Conservation (phyloP, 2,888 invertebrate species). For the Oxyteleia sp. region DNA sequence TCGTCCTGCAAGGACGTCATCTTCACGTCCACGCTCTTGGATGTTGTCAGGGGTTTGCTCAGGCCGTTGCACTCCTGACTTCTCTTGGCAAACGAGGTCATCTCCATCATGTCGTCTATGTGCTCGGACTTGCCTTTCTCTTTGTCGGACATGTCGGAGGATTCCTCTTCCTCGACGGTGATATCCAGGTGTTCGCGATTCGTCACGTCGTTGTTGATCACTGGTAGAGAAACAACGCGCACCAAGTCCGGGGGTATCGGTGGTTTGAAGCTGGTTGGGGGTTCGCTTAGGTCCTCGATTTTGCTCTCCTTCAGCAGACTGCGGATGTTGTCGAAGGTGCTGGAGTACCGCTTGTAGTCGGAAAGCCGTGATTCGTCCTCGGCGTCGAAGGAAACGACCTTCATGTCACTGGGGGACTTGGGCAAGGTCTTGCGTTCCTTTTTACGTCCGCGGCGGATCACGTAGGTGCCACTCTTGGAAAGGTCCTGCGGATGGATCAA, state of each 20-base stretch:
- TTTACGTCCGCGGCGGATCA: conserved; percentile 92
- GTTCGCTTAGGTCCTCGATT: conserved; percentile 85
- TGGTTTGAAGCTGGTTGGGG: conserved; percentile 81
- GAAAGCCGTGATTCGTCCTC: conserved; percentile 89
- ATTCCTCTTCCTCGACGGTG: conserved; percentile 81
- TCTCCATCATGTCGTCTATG: conserved; percentile 62
- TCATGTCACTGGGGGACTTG: conserved; percentile 89
- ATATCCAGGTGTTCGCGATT: conserved; percentile 88
- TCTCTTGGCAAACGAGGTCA: conserved; percentile 71
- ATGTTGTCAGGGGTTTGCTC: conserved; percentile 74
- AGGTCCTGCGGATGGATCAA: conserved; percentile 87
- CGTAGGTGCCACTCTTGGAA: conserved; percentile 92
- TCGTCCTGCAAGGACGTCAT: conserved; percentile 73
- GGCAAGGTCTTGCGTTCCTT: conserved; percentile 91
- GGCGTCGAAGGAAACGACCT: conserved; percentile 88
- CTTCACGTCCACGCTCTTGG: conserved; percentile 79
- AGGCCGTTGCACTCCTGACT: conserved; percentile 81
- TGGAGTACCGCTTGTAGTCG: conserved; percentile 92
- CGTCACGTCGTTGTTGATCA: conserved; percentile 89
- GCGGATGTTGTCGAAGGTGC: conserved; percentile 93
- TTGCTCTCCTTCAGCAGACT: conserved; percentile 92
- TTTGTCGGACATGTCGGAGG: conserved; percentile 78
- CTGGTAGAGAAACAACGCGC: conserved; percentile 91
- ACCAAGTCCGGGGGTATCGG: conserved; percentile 90
- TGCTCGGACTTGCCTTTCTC: conserved; percentile 74